phyloP scores from a whole-genome alignment of 2,888 invertebrate genomes.

The Ormyrus pomaceus region DNA sequence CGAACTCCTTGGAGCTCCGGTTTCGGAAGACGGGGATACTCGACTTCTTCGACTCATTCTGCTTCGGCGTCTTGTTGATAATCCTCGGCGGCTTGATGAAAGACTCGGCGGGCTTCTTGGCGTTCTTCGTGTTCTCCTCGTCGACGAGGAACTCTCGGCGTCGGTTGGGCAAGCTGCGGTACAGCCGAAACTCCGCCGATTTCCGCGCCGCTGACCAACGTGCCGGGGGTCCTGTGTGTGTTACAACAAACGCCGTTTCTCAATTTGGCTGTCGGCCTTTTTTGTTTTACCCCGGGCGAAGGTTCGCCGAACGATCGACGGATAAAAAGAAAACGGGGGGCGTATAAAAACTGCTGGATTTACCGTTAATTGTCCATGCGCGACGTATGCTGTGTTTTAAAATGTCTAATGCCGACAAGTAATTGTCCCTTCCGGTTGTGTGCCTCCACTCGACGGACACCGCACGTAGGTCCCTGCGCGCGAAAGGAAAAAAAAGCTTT shows the following conservation, averaged over 20 bases:
- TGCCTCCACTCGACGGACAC: constrained; percentile 83
- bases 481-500: background rate
- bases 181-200: constrained; percentile 78
- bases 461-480: constrained; percentile 82
- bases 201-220: constrained; percentile 77
- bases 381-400: constrained; percentile 82
- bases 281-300: background rate
- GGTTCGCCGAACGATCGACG: too few species aligned
- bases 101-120: constrained; percentile 49
- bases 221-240: constrained; percentile 76
- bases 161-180: constrained; percentile 78
- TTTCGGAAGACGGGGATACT: constrained; percentile 71
- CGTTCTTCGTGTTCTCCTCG: constrained; percentile 54
- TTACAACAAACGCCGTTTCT: constrained; percentile 21
- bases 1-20: constrained; percentile 71
- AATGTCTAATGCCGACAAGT: constrained; percentile 80
- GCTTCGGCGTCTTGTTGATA: constrained; percentile 61
- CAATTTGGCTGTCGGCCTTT: background rate
- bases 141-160: constrained; percentile 49
- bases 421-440: constrained; percentile 68
- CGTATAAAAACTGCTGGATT: constrained; percentile 61
- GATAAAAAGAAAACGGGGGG: background rate
- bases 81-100: constrained; percentile 64
- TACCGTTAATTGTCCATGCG: constrained; percentile 86
- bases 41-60: constrained; percentile 68